Base-by-base conservation (phyloP, 1,140 invertebrate species). In the Hormaphis cornu region DNA sequence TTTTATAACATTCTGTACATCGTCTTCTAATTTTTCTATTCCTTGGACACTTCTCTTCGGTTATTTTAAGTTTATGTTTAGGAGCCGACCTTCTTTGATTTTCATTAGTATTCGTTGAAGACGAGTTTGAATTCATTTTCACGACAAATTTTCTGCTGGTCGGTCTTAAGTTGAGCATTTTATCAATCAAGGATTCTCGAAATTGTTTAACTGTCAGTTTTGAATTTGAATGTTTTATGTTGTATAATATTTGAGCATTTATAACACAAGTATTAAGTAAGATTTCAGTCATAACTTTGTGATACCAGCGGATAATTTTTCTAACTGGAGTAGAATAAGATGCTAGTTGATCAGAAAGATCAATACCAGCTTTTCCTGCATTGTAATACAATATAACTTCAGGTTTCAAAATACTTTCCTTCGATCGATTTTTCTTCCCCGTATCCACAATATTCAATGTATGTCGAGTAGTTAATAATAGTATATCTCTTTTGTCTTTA, bases 401-500 rank as follows among this genome's bases (percentile, higher is more conserved):
- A 5, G 70, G 70, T 20, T 71, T 71, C 35, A 70, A 28, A 18
- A 42, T 37, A 16, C 7, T 24, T 35, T 37, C 7, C 66, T 71
- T 71, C 42, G 58, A 61, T 53, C 71, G 69, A 33, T 71, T 69
- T 54, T 72, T 74, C 16, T 42, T 42, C 8, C 35, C 50, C 1
- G 35, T 59, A 10, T 37, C 14, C 8, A 26, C 3, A 16, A 59
- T 59, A 59, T 59, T 26, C 9, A 59, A 42, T 42, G 28, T 46
- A 71, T 76, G 73, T 26, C 71, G 73, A 33, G 73, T 75, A 26
- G 70, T 72, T 52, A 75, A 69, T 18, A 54, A 74, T 10, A 73
- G 24, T 14, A 76, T 73, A 33, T 74, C 71, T 70, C 72, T 48
- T 70, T 75, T 75, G 35, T 75, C 73, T 70, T 73, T 69, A 72